phyloP scores from a whole-genome alignment of 2,797 vertebrate species.

The Pseudochaenichthys georgianus region DNA sequence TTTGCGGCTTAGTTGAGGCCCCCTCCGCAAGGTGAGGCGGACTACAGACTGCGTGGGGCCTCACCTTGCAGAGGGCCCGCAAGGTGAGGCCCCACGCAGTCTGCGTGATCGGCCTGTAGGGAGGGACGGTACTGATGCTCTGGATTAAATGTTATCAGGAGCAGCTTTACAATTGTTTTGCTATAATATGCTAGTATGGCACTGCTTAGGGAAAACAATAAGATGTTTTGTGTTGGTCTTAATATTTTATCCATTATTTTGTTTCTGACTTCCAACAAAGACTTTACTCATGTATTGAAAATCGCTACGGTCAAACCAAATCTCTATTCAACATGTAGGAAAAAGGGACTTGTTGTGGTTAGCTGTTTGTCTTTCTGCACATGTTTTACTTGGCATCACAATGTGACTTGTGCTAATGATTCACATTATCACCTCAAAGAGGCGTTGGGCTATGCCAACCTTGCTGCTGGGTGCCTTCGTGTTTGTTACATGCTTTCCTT shows the following conservation, averaged over 20 bases:
- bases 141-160: conserved; percentile 40
- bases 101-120: too few species aligned
- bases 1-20: too few species aligned
- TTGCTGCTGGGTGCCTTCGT: conserved; percentile 43
- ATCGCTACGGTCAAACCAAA: not conserved
- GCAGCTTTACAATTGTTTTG: conserved; percentile 16
- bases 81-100: too few species aligned
- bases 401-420: conserved; percentile 53
- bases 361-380: conserved; percentile 20
- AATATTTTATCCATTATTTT: conserved; percentile 2
- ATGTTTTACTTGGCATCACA: conserved; percentile 32
- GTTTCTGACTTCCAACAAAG: not conserved
- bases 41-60: too few species aligned
- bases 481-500: conserved; percentile 43
- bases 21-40: too few species aligned
- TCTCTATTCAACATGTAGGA: not conserved
- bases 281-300: not conserved
- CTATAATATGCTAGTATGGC: conserved; percentile 2
- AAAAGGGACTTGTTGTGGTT: not conserved
- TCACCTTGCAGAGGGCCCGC: too few species aligned
- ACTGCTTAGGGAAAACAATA: not conserved
- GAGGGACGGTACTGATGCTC: conserved; percentile 13
- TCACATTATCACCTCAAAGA: conserved; percentile 62
- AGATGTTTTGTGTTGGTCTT: not conserved
- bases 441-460: conserved; percentile 29